Conservation (phyloP, 2,113 vertebrate species). For the Hucho hucho region DNA sequence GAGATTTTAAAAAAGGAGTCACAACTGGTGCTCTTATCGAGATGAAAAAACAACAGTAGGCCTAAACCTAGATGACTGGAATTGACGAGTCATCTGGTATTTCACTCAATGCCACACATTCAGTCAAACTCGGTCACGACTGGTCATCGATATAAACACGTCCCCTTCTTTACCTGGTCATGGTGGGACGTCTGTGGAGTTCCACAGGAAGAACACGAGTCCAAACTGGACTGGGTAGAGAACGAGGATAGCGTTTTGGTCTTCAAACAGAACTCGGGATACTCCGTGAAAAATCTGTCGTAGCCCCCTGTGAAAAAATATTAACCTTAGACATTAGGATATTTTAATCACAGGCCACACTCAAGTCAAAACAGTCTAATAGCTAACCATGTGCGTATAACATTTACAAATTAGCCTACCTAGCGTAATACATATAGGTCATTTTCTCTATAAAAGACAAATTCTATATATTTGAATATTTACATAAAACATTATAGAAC, state of each 20-base stretch:
- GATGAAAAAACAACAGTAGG: not conserved
- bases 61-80: not conserved
- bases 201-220: constrained; percentile 90
- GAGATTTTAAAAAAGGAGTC: not conserved
- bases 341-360: not conserved
- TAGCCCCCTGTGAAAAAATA: constrained; percentile 82
- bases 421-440: too few species aligned
- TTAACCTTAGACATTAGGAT: not conserved
- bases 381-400: too few species aligned
- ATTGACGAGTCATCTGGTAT: not conserved
- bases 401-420: too few species aligned
- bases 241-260: constrained; percentile 74
- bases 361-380: not conserved
- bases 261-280: constrained; percentile 85
- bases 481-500: too few species aligned
- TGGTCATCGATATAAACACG: not conserved
- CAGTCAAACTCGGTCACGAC: not conserved
- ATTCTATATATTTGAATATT: too few species aligned
- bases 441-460: too few species aligned
- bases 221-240: constrained; percentile 76
- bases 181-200: constrained; percentile 80
- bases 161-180: constrained; percentile 82
- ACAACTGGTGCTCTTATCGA: not conserved
- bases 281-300: constrained; percentile 85
- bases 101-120: not conserved